These are phyloP conservation scores for Tenrec ecaudatus DNA, from an alignment of 2,113 vertebrate species.

Conservation along the genomic window DNA sequence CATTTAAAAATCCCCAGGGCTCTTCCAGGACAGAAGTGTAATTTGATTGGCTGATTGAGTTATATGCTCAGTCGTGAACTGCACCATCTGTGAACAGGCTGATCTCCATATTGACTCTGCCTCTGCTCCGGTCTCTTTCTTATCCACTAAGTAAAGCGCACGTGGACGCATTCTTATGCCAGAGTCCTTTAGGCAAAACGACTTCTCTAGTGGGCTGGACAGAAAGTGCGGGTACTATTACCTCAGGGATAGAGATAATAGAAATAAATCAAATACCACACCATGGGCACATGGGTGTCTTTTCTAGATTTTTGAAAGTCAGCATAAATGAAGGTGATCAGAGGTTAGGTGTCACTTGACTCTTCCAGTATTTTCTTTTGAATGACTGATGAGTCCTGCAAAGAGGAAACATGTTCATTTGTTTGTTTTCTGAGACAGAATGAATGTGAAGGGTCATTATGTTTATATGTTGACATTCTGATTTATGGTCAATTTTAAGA, in stretches of 20 bases:
- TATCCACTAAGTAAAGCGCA: not conserved
- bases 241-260: not conserved
- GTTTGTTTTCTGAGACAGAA: not conserved
- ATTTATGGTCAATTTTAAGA: not conserved
- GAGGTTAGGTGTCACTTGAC: not conserved
- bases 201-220: not conserved
- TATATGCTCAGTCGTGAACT: not conserved
- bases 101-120: not conserved
- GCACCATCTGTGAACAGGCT: not conserved
- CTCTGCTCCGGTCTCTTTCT: not conserved
- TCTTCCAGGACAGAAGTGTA: not conserved
- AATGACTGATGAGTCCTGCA: not conserved
- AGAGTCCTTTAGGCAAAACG: not conserved
- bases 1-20: not conserved
- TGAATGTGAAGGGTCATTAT: not conserved
- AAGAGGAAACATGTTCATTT: not conserved
- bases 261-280: not conserved
- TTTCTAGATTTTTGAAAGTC: not conserved
- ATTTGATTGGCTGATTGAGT: constrained; percentile 42
- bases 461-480: not conserved
- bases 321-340: not conserved
- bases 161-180: too few relatives aligned
- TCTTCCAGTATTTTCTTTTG: not conserved
- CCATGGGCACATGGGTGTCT: accelerated
- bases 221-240: not conserved